Percentiles rank a stretch among this genome's conserved stretches.
Conservation (phyloP, 1,140 invertebrate species). For the Drosophila nannoptera region DNA sequence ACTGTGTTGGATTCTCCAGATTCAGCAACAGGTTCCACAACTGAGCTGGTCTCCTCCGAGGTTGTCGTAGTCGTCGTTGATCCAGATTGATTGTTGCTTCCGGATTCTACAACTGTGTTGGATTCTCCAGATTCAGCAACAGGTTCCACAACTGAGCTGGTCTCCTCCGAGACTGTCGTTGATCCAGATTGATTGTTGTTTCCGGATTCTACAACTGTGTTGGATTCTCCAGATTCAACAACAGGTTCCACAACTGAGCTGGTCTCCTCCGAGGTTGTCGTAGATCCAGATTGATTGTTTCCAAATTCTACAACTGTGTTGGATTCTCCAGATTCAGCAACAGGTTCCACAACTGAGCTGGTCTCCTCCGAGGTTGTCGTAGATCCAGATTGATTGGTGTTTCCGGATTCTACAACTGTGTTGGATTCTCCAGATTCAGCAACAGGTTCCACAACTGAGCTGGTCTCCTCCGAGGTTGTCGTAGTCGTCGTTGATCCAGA, state of each 20-base stretch:
- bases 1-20: background rate
- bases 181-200: background rate
- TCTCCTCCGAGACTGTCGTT: slow-evolving; percentile 15
- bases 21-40: background rate
- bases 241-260: background rate
- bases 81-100: background rate
- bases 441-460: background rate
- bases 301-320: background rate
- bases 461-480: background rate
- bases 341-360: background rate
- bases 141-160: background rate
- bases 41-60: background rate
- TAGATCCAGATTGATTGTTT: background rate
- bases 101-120: background rate
- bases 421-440: background rate
- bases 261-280: background rate
- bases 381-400: background rate
- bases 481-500: slow-evolving; percentile 4
- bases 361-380: background rate
- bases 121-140: background rate
- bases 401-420: background rate
- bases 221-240: background rate
- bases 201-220: background rate
- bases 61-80: background rate
- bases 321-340: background rate